Evolutionary conservation across 2,888 invertebrate genomes (phyloP).

Genomic region (Luffia ferchaultella): DNA sequence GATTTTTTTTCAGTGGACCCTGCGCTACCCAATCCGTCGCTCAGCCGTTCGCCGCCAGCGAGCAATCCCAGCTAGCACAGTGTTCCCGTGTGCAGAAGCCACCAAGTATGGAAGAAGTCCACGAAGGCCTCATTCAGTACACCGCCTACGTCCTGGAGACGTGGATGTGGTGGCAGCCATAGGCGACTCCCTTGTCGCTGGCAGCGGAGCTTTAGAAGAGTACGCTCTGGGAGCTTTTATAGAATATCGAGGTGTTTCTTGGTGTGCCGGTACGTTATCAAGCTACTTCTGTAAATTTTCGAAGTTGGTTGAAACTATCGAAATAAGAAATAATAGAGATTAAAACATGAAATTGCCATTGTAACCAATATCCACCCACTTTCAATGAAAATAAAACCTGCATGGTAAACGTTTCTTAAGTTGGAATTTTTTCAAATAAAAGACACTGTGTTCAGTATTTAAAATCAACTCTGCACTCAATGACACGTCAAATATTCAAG

Average conservation of each 20-base stretch:
- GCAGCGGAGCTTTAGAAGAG: slow-evolving; percentile 76
- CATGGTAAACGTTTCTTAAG: too few relatives aligned
- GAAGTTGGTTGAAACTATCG: background rate
- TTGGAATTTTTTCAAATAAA: too few relatives aligned
- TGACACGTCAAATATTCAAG: too few relatives aligned
- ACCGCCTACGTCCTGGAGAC: slow-evolving; percentile 71
- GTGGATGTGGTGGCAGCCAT: slow-evolving; percentile 77
- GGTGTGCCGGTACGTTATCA: slow-evolving; percentile 69
- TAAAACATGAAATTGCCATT: too few relatives aligned
- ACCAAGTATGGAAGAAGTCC: slow-evolving; percentile 40
- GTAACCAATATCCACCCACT: too few relatives aligned
- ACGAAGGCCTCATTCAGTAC: slow-evolving; percentile 69
- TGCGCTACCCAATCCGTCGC: slow-evolving; percentile 53
- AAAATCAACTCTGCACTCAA: too few relatives aligned
- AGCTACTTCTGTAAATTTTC: background rate
- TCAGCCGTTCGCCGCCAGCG: slow-evolving; percentile 59
- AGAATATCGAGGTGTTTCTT: slow-evolving; percentile 77
- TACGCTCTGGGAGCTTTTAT: slow-evolving; percentile 77
- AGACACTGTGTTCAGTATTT: too few relatives aligned
- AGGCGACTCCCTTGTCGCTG: slow-evolving; percentile 77
- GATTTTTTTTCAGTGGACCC: slow-evolving; percentile 32
- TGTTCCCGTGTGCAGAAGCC: slow-evolving; percentile 67
- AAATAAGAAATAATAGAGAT: too few relatives aligned
- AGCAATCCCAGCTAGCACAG: slow-evolving; percentile 49
- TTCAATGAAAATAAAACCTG: too few relatives aligned